Evolutionary conservation across 2,113 vertebrate species (phyloP), one percentile per base, ranked within the genome.

Genomic region (Vulpes lagopus): DNA sequence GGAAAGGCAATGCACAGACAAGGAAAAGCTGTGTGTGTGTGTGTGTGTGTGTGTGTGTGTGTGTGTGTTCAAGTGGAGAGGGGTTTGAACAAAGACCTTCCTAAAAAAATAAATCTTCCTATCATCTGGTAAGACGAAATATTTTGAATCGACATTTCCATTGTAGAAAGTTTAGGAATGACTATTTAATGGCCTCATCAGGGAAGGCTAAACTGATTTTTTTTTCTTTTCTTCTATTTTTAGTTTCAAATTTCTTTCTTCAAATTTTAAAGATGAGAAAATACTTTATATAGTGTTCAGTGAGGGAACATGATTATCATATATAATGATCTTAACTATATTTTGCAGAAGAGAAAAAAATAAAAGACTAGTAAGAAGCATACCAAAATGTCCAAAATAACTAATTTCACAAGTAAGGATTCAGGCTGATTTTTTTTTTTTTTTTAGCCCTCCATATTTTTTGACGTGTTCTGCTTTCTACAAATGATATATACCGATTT

Each of bases 1-100:
- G 64, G 84, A 96, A 98, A 97, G 69, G 69, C 43, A 69, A 60
- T 92, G 49, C 38, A 90, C 89, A 97, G 73, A 95, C 51, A 87
- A 93, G 55, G 76, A 80, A 89, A 95, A 53, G 35, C 19, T 64
- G 6, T 53, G 11, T 73, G 8, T 55, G 49, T 43, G 12, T 65
- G 53, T 90, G 4, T 73, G 57, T 73, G 57, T 81, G 69, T 73
- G 27, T 78, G 32, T 51, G 55, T 91, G 14, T 35, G n/a, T 73
- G 76, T 59, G 22, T 78, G 69, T 79, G 23, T 83, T 79, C 86
- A 73, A 78, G 16, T 43, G 12, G 1, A 89, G 11, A 90, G 19
- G 35, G 30, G 32, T 71, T 69, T 79, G 32, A 95, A 11, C n/a
- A 87, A 83, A 89, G 4, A 25, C 8, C 27, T 80, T 53, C 49